Conservation (phyloP, 2,888 invertebrate genomes). For the Tinea semifulvella region DNA sequence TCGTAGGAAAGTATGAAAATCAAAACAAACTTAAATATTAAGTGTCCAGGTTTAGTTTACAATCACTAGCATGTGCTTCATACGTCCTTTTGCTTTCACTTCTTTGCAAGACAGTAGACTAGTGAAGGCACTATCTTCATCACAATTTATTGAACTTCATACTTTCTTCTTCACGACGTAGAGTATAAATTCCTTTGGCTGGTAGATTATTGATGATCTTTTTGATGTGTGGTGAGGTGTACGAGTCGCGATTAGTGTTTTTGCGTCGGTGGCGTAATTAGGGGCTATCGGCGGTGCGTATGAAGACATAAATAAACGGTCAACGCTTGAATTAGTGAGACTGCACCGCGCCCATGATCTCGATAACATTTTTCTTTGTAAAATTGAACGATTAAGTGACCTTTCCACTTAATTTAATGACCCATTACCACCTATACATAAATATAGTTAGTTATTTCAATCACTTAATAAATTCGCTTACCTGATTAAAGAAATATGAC, state of each 20-base stretch:
- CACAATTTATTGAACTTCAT: not conserved
- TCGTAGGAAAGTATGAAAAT: not conserved
- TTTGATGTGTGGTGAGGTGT: conserved; percentile 6
- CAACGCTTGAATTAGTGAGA: conserved; percentile 48
- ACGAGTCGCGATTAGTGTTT: conserved; percentile 61
- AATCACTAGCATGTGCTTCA: not conserved
- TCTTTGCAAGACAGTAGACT: not conserved
- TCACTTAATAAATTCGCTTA: too few species aligned
- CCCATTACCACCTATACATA: not conserved
- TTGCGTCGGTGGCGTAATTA: conserved; percentile 59
- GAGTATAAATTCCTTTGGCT: not conserved
- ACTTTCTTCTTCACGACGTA: not conserved
- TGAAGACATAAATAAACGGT: conserved; percentile 65
- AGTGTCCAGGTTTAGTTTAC: not conserved
- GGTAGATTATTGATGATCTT: not conserved
- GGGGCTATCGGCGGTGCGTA: conserved; percentile 62
- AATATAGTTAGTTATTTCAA: not conserved
- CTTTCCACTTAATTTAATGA: not conserved
- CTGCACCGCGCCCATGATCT: conserved; percentile 11
- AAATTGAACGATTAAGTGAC: conserved; percentile 5
- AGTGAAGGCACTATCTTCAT: conserved; percentile 1
- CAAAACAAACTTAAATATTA: not conserved
- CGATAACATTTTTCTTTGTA: conserved; percentile 10
- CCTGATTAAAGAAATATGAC: too few species aligned
- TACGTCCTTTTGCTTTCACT: not conserved